Conservation (phyloP, 2,797 vertebrate genomes). For the Myotis planiceps region DNA sequence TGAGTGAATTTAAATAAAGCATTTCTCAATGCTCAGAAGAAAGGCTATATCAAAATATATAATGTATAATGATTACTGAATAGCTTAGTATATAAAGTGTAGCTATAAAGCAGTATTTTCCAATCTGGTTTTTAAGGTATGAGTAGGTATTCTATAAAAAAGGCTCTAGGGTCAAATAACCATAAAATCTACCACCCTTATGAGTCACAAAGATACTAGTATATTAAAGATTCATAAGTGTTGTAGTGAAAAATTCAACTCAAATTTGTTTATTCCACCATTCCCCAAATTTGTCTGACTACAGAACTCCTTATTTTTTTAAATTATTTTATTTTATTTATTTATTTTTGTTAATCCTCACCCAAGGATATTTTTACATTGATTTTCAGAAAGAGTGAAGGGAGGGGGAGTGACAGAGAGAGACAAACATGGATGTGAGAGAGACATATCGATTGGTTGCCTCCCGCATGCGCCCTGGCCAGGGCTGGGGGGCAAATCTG, state of each 20-base stretch:
- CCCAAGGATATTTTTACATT: too few relatives aligned
- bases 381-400: too few relatives aligned
- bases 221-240: constrained; percentile 29
- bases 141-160: neutral
- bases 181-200: neutral
- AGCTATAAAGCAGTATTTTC: constrained; percentile 13
- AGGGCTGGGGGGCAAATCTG: too few relatives aligned
- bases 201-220: neutral
- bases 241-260: neutral
- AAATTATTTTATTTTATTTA: too few relatives aligned
- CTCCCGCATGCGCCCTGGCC: too few relatives aligned
- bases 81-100: neutral
- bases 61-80: neutral
- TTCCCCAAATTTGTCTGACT: neutral
- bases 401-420: too few relatives aligned
- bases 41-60: neutral
- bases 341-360: too few relatives aligned
- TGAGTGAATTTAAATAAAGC: neutral
- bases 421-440: too few relatives aligned
- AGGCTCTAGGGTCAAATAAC: neutral
- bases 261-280: neutral
- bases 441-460: too few relatives aligned
- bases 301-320: neutral
- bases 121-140: constrained; percentile 1
- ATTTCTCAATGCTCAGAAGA: neutral